Evolutionary conservation across 2,797 vertebrate genomes (phyloP).

Genomic region (Sphaeramia orbicularis): DNA sequence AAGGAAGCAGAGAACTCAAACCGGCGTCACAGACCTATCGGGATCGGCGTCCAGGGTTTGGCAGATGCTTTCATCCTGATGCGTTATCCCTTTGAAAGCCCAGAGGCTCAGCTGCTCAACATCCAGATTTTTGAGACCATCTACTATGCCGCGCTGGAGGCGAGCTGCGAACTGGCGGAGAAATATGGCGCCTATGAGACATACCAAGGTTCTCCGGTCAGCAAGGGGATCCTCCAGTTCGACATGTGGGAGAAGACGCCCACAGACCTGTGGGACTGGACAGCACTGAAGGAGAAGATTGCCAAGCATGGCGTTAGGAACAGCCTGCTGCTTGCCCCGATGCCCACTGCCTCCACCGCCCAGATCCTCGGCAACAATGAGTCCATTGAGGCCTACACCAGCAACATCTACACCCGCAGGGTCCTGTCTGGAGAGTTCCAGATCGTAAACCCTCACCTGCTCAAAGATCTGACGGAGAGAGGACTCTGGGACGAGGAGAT

Average conservation of each 20-base stretch:
- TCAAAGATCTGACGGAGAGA: conserved; percentile 96
- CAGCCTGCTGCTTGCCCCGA: conserved; percentile 95
- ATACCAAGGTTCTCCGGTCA: conserved; percentile 92
- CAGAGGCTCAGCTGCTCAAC: conserved; percentile 93
- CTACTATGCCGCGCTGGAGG: conserved; percentile 93
- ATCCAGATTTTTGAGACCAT: conserved; percentile 97
- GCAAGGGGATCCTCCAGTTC: conserved; percentile 94
- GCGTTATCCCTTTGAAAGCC: conserved; percentile 94
- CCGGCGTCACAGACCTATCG: conserved; percentile 93
- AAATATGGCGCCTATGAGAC: conserved; percentile 91
- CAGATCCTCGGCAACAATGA: conserved; percentile 99
- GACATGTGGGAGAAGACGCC: conserved; percentile 97
- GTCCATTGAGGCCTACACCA: conserved; percentile 97
- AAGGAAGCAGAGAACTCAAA: conserved; percentile 92
- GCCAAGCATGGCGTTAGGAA: conserved; percentile 93
- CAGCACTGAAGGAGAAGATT: conserved; percentile 92
- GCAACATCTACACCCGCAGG: conserved; percentile 97
- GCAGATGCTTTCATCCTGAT: conserved; percentile 97
- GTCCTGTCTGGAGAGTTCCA: conserved; percentile 99
- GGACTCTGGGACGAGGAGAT: conserved; percentile 97
- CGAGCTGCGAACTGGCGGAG: conserved; percentile 92
- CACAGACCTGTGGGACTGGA: conserved; percentile 94
- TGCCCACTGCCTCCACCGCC: conserved; percentile 98
- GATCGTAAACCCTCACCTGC: conserved; percentile 97
- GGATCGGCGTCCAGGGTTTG: conserved; percentile 96